Evolutionary conservation across 2,888 invertebrate species (phyloP).

Genomic region (Beris chalybata): DNA sequence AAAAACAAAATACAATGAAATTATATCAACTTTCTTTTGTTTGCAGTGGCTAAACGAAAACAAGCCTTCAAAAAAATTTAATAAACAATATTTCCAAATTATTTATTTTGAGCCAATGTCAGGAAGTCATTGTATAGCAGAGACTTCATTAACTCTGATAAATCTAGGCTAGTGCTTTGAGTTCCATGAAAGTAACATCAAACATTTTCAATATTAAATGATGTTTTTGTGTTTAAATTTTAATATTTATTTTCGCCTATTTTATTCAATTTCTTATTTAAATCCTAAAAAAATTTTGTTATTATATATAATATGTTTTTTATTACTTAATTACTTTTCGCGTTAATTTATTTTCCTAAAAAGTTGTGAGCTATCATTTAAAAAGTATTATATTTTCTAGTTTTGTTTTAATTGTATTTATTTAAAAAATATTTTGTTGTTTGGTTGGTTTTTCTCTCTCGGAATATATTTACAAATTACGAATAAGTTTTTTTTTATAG

Average conservation of each 20-base stretch:
- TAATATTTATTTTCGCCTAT: conserved; percentile 15
- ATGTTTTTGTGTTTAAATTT: not conserved
- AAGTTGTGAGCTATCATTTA: too few species aligned
- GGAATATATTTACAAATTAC: not conserved
- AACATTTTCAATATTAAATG: conserved; percentile 20
- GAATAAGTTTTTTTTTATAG: not conserved
- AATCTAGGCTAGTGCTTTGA: not conserved
- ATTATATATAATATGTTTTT: conserved; percentile 11
- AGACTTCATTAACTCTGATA: not conserved
- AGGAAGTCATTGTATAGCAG: too few species aligned
- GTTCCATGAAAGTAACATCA: not conserved
- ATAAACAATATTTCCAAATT: not conserved
- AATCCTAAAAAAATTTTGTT: not conserved
- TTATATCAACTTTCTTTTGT: too few species aligned
- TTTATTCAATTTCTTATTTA: conserved; percentile 7
- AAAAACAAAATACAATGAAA: too few species aligned
- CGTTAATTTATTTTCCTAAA: not conserved
- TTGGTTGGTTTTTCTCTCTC: conserved; percentile 3
- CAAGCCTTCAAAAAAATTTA: not conserved
- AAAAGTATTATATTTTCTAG: not conserved
- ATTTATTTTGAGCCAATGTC: not conserved
- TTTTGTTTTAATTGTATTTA: not conserved
- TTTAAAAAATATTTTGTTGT: too few species aligned
- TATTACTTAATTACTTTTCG: not conserved
- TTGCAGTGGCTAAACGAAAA: too few species aligned